These are phyloP conservation scores for Cecidostiba fungosa DNA, from an alignment of 2,888 invertebrate genomes.

Conservation along the genomic window DNA sequence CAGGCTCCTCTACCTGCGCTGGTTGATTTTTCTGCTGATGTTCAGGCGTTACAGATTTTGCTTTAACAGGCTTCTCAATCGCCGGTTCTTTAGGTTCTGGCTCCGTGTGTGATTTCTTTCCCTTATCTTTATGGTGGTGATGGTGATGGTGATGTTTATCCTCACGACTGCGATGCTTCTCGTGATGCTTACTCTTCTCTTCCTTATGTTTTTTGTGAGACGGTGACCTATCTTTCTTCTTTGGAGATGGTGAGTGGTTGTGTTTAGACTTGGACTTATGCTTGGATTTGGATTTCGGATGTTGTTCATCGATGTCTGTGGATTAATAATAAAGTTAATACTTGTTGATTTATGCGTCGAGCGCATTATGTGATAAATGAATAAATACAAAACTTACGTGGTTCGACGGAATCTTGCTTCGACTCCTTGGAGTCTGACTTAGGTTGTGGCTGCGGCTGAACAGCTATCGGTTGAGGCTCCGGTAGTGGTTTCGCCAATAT, in stretches of 20 bases:
- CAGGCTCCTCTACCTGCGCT: conserved; percentile 59
- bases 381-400: conserved; percentile 35
- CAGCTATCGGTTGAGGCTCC: conserved; percentile 30
- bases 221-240: conserved; percentile 57
- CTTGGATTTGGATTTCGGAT: conserved; percentile 40
- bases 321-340: background rate
- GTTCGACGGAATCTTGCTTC: conserved; percentile 34
- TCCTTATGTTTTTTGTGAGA: conserved; percentile 59
- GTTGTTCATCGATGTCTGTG: conserved; percentile 45
- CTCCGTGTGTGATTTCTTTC: conserved; percentile 30
- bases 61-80: conserved; percentile 12
- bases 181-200: conserved; percentile 39
- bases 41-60: conserved; percentile 56
- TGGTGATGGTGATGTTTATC: conserved; percentile 58
- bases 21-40: conserved; percentile 1
- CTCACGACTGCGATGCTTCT: conserved; percentile 55
- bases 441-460: conserved; percentile 13
- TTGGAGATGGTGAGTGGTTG: conserved; percentile 46
- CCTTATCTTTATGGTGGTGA: conserved; percentile 53
- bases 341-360: background rate
- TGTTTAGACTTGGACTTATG: conserved; percentile 39
- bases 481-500: background rate
- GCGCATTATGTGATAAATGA: background rate
- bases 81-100: background rate
- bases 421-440: conserved; percentile 46